Conservation (phyloP, 2,797 vertebrate species). For the Sebastiscus tertius region DNA sequence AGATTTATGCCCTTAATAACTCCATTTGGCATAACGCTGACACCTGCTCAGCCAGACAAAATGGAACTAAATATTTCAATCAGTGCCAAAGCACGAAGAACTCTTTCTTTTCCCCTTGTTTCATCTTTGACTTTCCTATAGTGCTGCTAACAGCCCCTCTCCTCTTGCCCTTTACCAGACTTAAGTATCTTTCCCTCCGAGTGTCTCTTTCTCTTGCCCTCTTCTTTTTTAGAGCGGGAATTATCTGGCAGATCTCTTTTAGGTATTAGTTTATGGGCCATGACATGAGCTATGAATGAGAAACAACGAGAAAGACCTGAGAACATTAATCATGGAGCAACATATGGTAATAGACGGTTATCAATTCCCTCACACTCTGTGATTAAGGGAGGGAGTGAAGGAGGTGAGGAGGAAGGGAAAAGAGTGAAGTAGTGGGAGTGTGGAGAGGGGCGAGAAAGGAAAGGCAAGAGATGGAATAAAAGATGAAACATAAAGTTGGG, state of each 20-base stretch:
- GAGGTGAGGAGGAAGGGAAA: slow-evolving; percentile 35
- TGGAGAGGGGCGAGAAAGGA: slow-evolving; percentile 12
- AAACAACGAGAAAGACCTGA: slow-evolving; percentile 84
- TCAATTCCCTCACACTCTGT: slow-evolving; percentile 72
- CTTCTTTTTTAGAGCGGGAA: slow-evolving; percentile 81
- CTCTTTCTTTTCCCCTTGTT: slow-evolving; percentile 66
- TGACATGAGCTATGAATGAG: slow-evolving; percentile 97
- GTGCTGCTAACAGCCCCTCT: slow-evolving; percentile 73
- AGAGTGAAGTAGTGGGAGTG: slow-evolving; percentile 23
- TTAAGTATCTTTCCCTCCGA: slow-evolving; percentile 52
- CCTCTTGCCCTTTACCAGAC: slow-evolving; percentile 69
- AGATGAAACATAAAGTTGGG: slow-evolving; percentile 20
- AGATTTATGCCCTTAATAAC: slow-evolving; percentile 81
- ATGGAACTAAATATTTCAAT: slow-evolving; percentile 81
- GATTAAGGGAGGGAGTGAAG: slow-evolving; percentile 66
- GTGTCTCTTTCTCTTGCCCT: slow-evolving; percentile 65
- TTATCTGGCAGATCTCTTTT: slow-evolving; percentile 90
- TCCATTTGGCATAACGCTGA: slow-evolving; percentile 76
- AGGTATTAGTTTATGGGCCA: slow-evolving; percentile 98
- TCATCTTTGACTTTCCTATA: slow-evolving; percentile 80
- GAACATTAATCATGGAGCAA: slow-evolving; percentile 86
- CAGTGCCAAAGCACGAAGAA: slow-evolving; percentile 64
- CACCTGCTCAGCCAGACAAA: slow-evolving; percentile 70
- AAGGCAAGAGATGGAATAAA: slow-evolving; percentile 21
- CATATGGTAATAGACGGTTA: slow-evolving; percentile 82